phyloP scores from a whole-genome alignment of 2,113 vertebrate genomes.

The Sapajus apella region DNA sequence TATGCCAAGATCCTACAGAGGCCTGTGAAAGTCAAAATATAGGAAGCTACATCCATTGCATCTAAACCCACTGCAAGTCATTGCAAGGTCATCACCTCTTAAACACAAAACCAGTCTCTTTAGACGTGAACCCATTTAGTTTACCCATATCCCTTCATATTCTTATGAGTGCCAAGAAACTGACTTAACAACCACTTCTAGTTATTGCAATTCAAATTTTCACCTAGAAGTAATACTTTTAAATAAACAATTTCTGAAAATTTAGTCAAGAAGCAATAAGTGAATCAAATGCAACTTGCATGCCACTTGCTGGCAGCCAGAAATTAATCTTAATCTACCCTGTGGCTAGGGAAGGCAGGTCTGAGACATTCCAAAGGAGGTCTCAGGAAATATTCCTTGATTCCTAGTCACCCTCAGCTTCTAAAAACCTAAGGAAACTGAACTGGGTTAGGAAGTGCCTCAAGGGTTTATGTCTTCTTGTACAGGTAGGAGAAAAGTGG shows the following conservation, averaged over 20 bases:
- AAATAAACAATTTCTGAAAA: conserved; percentile 41
- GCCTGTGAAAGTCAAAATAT: not conserved
- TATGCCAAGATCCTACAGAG: not conserved
- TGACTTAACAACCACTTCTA: not conserved
- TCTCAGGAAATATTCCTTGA: not conserved
- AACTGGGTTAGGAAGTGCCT: not conserved
- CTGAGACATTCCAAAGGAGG: not conserved
- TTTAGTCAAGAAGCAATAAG: not conserved
- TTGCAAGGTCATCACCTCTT: not conserved
- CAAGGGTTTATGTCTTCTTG: not conserved
- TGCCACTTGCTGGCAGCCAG: not conserved
- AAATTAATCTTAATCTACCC: conserved; percentile 31
- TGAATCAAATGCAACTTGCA: conserved; percentile 31
- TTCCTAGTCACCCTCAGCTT: not conserved
- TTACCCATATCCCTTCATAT: not conserved
- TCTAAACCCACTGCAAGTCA: not conserved
- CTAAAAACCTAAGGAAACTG: conserved; percentile 21
- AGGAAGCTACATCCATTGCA: not conserved
- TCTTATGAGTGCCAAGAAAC: not conserved
- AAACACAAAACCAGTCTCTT: not conserved
- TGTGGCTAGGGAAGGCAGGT: not conserved
- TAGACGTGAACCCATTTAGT: not conserved
- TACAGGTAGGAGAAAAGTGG: not conserved
- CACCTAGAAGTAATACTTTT: conserved; percentile 17
- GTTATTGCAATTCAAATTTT: conserved; percentile 22